Evolutionary conservation across 2,797 vertebrate genomes (phyloP), one percentile per base, ranked within the genome.

Genomic region (Rachycentron canadum): DNA sequence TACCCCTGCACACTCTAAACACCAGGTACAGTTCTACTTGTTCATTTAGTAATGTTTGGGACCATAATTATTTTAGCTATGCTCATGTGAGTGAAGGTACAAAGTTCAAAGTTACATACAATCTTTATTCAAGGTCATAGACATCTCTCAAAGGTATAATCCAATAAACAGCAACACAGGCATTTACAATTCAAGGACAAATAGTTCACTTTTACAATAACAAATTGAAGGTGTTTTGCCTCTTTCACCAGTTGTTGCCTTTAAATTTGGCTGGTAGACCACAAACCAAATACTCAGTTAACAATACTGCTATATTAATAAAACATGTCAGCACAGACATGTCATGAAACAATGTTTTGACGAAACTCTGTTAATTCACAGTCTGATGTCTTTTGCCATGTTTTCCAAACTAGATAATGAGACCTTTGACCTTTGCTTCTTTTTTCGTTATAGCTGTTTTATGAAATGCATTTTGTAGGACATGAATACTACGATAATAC

Each of bases 131-230:
- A 88, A 92, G 90, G 81, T 86, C 74, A 90, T 86, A 87, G 86
- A 94, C 85, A 92, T 84, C 70, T 94, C 79, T 79, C 84, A 90
- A 93, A 90, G 73, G 77, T 93, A 91, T 91, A 85, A 91, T 93
- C 92, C 93, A 89, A 78, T 93, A 78, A 94, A 95, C 92, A 93
- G 89, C 89, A 93, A 94, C 90, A 95, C 93, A 90, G 88, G 91
- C 86, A 76, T 91, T 88, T 92, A 90, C 85, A 93, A 84, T 92
- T 91, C 83, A 93, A 94, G 87, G 89, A 95, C 93, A 91, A 92
- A 91, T 83, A 89, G 82, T 89, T 87, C 88, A 94, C 93, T 91
- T 91, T 86, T 86, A 94, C 92, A 70, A 90, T 88, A 90, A 93
- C 89, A 89, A 88, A 91, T 84, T 57, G 57, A 91, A 88, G 76